Percentiles rank a stretch among this genome's conserved stretches.
Evolutionary conservation across 2,797 vertebrate species (phyloP).

Genomic region (Epinephelus malabaricus): DNA sequence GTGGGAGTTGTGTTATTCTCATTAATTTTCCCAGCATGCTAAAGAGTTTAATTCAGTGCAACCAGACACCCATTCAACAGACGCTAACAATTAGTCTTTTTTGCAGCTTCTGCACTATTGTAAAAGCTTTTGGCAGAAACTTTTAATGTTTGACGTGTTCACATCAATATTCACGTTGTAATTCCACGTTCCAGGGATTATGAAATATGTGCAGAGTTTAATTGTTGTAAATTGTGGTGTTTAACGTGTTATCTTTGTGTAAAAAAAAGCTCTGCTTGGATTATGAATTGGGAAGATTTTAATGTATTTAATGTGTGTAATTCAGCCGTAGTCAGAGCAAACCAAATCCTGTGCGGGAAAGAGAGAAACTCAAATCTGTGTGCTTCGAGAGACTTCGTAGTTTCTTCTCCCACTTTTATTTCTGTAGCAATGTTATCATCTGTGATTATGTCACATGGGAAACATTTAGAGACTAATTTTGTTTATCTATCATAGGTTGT

Average conservation of each 20-base stretch:
- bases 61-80: slow-evolving; percentile 30
- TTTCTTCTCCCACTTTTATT: neutral
- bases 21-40: slow-evolving; percentile 70
- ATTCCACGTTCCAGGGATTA: slow-evolving; percentile 50
- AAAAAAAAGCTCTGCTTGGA: slow-evolving; percentile 13
- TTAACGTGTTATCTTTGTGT: slow-evolving; percentile 42
- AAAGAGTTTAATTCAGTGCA: slow-evolving; percentile 49
- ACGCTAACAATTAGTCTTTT: slow-evolving; percentile 4
- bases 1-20: slow-evolving; percentile 56
- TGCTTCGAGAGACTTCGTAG: neutral
- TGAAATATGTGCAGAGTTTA: slow-evolving; percentile 57
- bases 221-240: slow-evolving; percentile 48
- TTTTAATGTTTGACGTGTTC: slow-evolving; percentile 28
- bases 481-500: slow-evolving; percentile 10
- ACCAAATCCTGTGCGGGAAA: slow-evolving; percentile 11
- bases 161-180: slow-evolving; percentile 22
- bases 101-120: slow-evolving; percentile 34
- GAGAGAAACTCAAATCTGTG: neutral
- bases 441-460: slow-evolving; percentile 9
- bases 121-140: slow-evolving; percentile 35
- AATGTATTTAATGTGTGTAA: slow-evolving; percentile 45
- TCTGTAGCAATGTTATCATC: neutral
- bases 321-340: slow-evolving; percentile 18
- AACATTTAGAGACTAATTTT: slow-evolving; percentile 15
- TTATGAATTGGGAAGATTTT: slow-evolving; percentile 21